Percentiles rank a stretch among this genome's conserved stretches.
These are phyloP conservation scores for Sitta carolinensis DNA, from an alignment of 2,797 vertebrate genomes.

Conservation along the genomic window DNA sequence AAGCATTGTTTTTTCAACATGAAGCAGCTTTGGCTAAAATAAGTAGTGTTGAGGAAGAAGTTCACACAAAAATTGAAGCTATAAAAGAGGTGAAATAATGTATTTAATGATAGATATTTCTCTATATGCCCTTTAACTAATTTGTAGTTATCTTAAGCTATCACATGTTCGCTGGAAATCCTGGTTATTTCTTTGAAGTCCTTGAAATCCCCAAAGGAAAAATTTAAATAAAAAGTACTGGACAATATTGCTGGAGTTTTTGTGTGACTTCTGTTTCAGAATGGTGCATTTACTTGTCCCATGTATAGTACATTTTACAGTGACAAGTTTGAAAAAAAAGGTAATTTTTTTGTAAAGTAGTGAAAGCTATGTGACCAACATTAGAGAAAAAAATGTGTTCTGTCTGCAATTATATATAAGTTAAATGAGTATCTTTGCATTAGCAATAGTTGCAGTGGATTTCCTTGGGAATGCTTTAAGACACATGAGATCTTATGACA, in stretches of 20 bases:
- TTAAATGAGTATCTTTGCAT: not conserved
- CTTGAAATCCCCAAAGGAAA: not conserved
- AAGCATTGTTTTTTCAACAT: slow-evolving; percentile 78
- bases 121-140: not conserved
- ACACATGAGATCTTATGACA: not conserved
- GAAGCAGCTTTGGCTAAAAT: slow-evolving; percentile 80
- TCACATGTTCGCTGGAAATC: not conserved
- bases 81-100: slow-evolving; percentile 73
- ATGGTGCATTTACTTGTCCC: not conserved
- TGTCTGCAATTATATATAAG: not conserved
- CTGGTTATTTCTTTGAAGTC: not conserved
- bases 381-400: not conserved
- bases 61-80: slow-evolving; percentile 73
- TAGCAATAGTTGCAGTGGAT: not conserved
- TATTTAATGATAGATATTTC: not conserved
- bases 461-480: not conserved
- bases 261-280: not conserved
- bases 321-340: not conserved
- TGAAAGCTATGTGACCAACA: not conserved
- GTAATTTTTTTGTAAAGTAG: not conserved
- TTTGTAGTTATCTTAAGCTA: not conserved
- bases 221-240: not conserved
- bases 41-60: slow-evolving; percentile 79
- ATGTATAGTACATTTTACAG: not conserved
- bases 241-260: not conserved